phyloP scores from a whole-genome alignment of 2,888 invertebrate species.

The Ernsta delagoae region DNA sequence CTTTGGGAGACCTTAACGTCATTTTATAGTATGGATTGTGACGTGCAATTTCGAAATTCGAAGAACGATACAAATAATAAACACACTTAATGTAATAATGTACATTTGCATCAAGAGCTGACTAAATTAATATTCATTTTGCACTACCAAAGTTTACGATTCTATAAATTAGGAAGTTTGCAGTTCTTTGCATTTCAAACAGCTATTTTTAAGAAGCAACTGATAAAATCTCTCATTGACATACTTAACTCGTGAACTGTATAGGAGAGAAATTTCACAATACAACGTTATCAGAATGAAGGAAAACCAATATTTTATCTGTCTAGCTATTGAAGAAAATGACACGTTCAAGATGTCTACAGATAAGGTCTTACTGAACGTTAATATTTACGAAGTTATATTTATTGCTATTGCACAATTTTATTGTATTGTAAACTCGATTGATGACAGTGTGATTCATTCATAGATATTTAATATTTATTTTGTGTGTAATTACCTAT shows the following conservation, averaged over 20 bases:
- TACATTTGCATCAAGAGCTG: too few relatives aligned
- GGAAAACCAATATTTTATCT: neutral
- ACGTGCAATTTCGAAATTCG: too few relatives aligned
- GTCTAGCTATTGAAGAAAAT: constrained; percentile 19
- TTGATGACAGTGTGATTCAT: constrained; percentile 1
- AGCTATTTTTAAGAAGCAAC: neutral
- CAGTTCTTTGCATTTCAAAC: neutral
- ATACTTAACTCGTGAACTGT: neutral
- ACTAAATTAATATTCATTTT: too few relatives aligned
- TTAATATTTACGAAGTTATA: too few relatives aligned
- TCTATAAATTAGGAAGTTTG: neutral
- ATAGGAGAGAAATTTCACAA: constrained; percentile 18
- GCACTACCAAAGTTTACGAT: too few relatives aligned
- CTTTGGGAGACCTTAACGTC: too few relatives aligned
- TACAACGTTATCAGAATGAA: constrained; percentile 15
- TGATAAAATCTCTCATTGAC: neutral
- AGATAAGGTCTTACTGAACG: constrained; percentile 5
- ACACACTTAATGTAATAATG: too few relatives aligned
- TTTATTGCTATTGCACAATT: too few relatives aligned
- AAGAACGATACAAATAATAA: too few relatives aligned
- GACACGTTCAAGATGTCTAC: constrained; percentile 5
- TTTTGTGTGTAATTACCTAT: neutral
- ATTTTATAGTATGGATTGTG: too few relatives aligned
- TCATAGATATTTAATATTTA: neutral
- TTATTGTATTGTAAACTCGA: too few relatives aligned